phyloP scores from a whole-genome alignment of 2,888 invertebrate species.

The Nymphalis c-album region DNA sequence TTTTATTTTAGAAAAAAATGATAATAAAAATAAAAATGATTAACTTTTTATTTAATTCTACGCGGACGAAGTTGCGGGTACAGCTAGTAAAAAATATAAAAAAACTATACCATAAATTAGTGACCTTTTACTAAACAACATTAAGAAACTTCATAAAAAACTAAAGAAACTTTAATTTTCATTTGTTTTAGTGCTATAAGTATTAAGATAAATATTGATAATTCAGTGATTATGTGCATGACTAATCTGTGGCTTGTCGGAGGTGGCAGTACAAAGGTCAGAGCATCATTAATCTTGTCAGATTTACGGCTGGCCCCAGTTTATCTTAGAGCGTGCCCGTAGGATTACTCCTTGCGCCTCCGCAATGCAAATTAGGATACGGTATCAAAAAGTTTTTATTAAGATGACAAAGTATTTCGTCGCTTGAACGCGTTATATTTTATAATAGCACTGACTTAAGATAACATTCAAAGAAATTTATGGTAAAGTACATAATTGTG shows the following conservation, averaged over 20 bases:
- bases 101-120: too few species aligned
- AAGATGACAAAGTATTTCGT: conserved; percentile 14
- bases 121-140: too few species aligned
- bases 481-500: neutral
- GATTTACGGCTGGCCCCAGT: conserved; percentile 63
- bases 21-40: too few species aligned
- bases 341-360: conserved; percentile 44
- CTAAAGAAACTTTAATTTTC: neutral
- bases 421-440: neutral
- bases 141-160: too few species aligned
- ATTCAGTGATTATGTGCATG: conserved; percentile 46
- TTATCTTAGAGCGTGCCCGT: conserved; percentile 58
- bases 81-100: too few species aligned
- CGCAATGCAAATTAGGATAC: conserved; percentile 32
- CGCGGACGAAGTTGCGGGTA: too few species aligned
- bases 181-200: neutral
- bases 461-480: conserved; percentile 1
- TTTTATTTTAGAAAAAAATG: too few species aligned
- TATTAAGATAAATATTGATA: conserved; percentile 22
- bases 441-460: neutral
- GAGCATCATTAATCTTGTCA: conserved; percentile 68
- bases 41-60: too few species aligned
- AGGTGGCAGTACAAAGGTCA: conserved; percentile 53
- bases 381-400: conserved; percentile 25
- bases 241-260: conserved; percentile 46